These are phyloP conservation scores for Pemphredon lugubris DNA, from an alignment of 2,888 invertebrate species.

Conservation along the genomic window DNA sequence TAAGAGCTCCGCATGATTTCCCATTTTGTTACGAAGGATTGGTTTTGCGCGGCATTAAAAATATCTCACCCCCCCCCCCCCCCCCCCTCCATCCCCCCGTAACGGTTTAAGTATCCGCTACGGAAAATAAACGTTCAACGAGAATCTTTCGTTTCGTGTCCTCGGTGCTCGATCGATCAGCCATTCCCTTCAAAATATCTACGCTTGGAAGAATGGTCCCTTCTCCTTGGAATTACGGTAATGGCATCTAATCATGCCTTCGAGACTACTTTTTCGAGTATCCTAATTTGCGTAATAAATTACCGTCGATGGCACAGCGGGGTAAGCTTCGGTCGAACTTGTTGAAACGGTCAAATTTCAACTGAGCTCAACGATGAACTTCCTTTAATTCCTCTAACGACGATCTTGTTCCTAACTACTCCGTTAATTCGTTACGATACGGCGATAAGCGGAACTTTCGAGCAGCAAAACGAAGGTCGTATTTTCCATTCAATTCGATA, in stretches of 20 bases:
- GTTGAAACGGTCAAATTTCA: neutral
- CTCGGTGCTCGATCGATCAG: no score
- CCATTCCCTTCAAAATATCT: no score
- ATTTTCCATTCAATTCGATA: conserved; percentile 20
- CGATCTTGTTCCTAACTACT: no score
- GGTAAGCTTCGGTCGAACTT: neutral
- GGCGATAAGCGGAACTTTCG: no score
- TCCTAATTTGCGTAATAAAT: neutral
- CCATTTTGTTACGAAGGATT: neutral
- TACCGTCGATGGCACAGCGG: neutral
- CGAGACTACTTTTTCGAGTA: no score
- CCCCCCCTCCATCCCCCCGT: neutral
- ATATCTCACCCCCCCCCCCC: neutral
- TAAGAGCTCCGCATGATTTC: neutral
- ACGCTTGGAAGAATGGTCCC: no score
- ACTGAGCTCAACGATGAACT: neutral
- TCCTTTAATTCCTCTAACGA: neutral
- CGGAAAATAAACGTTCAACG: no score
- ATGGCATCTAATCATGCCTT: no score
- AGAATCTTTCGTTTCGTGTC: no score
- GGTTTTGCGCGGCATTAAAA: neutral
- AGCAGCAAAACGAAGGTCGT: neutral
- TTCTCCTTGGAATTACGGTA: no score
- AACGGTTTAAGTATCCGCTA: no score
- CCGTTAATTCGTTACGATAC: no score